Conservation (phyloP, 2,888 invertebrate genomes). For the Himalopsyche tibetana region DNA sequence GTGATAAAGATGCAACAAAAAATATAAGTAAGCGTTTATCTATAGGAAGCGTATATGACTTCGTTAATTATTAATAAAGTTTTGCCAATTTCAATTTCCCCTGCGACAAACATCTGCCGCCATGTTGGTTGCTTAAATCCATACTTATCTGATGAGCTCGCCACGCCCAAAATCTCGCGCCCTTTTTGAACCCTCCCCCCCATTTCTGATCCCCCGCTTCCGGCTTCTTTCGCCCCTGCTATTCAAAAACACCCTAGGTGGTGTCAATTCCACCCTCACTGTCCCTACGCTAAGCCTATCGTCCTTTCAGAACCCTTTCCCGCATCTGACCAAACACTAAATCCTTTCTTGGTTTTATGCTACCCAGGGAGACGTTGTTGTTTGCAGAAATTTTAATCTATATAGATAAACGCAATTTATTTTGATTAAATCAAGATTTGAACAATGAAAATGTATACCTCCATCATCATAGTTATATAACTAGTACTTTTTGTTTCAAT, state of each 20-base stretch:
- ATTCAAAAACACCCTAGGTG: conserved; percentile 13
- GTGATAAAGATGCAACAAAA: too few species aligned
- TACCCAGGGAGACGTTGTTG: conserved; percentile 2
- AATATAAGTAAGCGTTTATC: too few species aligned
- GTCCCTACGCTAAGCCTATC: conserved; percentile 31
- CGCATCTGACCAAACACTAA: conserved; percentile 51
- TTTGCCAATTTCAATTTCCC: conserved; percentile 39
- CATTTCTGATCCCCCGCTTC: conserved; percentile 22
- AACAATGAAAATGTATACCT: too few species aligned
- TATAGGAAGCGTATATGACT: too few species aligned
- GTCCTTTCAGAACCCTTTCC: conserved; percentile 32
- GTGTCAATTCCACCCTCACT: conserved; percentile 31
- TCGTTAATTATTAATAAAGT: not conserved
- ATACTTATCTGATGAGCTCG: conserved; percentile 64
- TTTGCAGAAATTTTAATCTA: conserved; percentile 1
- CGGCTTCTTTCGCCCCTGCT: conserved; percentile 28
- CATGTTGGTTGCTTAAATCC: conserved; percentile 65
- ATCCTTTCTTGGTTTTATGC: conserved; percentile 57
- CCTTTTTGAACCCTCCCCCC: conserved; percentile 59
- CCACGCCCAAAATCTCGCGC: conserved; percentile 60
- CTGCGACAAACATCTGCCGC: conserved; percentile 63
- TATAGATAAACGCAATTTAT: not conserved
- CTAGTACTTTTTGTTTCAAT: too few species aligned
- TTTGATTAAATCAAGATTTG: not conserved
- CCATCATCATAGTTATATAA: too few species aligned